phyloP scores from a whole-genome alignment of 2,888 invertebrate genomes.

The Trichopoda pennipes region DNA sequence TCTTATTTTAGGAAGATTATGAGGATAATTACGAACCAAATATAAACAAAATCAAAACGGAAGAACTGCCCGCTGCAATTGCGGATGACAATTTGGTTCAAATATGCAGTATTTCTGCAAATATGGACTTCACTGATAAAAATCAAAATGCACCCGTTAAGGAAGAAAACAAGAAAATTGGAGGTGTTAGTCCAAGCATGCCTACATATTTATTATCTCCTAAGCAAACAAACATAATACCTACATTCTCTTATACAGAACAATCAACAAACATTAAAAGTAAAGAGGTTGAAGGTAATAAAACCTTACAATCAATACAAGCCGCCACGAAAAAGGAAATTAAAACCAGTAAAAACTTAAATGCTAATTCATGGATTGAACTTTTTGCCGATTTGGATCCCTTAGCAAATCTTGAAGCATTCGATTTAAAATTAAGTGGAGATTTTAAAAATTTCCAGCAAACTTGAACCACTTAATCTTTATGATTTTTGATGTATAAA shows the following conservation, averaged over 20 bases:
- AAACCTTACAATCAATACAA: background rate
- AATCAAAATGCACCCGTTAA: background rate
- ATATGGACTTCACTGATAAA: conserved; percentile 48
- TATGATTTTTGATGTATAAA: too few relatives aligned
- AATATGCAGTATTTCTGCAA: conserved; percentile 71
- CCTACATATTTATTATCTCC: conserved; percentile 17
- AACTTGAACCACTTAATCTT: conserved; percentile 72
- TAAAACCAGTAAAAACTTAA: conserved; percentile 60
- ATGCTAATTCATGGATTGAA: conserved; percentile 75
- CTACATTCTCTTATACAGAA: background rate
- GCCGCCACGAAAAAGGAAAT: background rate
- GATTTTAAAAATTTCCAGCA: conserved; percentile 76
- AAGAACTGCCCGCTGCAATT: conserved; percentile 34
- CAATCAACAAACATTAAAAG: background rate
- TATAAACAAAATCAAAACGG: background rate
- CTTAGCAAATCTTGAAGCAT: conserved; percentile 77
- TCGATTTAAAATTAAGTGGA: conserved; percentile 76
- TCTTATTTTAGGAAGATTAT: conserved; percentile 73
- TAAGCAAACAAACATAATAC: background rate
- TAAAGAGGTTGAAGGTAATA: background rate
- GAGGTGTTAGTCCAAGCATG: background rate
- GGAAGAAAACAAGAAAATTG: background rate
- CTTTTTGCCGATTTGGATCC: conserved; percentile 78
- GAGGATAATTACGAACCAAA: conserved; percentile 69
- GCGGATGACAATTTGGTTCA: conserved; percentile 74